Conservation (phyloP, 2,888 invertebrate genomes). For the Campopleginae sp. region DNA sequence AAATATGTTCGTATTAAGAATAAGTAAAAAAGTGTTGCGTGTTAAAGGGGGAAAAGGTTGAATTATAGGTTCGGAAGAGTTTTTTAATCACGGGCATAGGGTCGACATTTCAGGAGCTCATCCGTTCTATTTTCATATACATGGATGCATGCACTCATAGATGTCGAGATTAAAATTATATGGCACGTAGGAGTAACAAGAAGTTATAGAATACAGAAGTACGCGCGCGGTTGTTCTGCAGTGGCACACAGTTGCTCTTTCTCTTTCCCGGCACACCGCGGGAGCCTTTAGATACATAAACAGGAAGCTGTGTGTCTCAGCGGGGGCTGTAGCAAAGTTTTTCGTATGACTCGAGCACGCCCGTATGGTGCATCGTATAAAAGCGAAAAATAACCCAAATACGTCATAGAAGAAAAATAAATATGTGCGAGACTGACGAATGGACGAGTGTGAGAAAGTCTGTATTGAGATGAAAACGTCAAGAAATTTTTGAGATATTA, state of each 20-base stretch:
- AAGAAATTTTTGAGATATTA: constrained; percentile 1
- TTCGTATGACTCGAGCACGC: constrained; percentile 25
- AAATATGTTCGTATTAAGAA: neutral
- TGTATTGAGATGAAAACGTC: constrained; percentile 20
- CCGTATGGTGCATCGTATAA: constrained; percentile 14
- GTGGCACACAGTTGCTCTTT: neutral
- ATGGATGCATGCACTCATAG: neutral
- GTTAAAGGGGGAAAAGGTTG: neutral
- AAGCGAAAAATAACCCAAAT: constrained; percentile 29
- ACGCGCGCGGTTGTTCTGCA: constrained; percentile 21
- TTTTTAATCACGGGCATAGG: constrained; percentile 33
- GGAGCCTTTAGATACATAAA: constrained; percentile 61
- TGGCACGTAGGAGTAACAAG: constrained; percentile 2
- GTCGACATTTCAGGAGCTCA: constrained; percentile 3
- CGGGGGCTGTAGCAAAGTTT: constrained; percentile 46
- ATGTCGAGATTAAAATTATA: constrained; percentile 41
- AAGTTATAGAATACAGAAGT: constrained; percentile 35
- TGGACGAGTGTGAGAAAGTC: constrained; percentile 25
- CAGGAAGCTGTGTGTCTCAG: constrained; percentile 61
- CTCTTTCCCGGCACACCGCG: constrained; percentile 26
- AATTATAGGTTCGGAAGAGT: neutral
- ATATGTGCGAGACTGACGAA: constrained; percentile 29
- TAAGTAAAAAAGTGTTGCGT: neutral
- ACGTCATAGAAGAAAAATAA: constrained; percentile 48
- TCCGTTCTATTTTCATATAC: neutral